phyloP scores from a whole-genome alignment of 2,888 invertebrate genomes.

The Chloroclysta siterata region DNA sequence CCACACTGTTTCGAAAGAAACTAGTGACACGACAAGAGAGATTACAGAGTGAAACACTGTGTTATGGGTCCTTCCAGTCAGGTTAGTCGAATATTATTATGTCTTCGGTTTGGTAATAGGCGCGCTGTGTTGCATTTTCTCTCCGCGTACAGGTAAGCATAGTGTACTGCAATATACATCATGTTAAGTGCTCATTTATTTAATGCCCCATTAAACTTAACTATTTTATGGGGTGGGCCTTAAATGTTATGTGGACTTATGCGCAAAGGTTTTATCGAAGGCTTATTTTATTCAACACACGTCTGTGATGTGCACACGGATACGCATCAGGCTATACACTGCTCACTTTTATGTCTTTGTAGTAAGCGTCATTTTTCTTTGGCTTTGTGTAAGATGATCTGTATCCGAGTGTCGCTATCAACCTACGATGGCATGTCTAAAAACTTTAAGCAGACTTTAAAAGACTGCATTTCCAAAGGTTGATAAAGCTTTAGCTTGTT shows the following conservation, averaged over 20 bases:
- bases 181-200: slow-evolving; percentile 34
- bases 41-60: too few relatives aligned
- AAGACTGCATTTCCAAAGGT: too few relatives aligned
- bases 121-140: slow-evolving; percentile 3
- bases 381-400: too few relatives aligned
- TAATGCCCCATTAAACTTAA: slow-evolving; percentile 26
- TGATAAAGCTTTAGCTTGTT: too few relatives aligned
- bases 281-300: background rate
- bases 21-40: too few relatives aligned
- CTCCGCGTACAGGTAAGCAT: slow-evolving; percentile 15
- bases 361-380: too few relatives aligned
- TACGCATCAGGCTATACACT: too few relatives aligned
- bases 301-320: background rate
- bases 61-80: too few relatives aligned
- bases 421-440: too few relatives aligned
- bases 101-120: background rate
- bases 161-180: slow-evolving; percentile 27
- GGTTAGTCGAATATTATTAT: background rate
- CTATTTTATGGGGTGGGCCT: slow-evolving; percentile 25
- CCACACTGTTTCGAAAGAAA: too few relatives aligned
- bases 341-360: background rate
- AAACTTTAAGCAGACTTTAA: too few relatives aligned
- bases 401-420: too few relatives aligned
- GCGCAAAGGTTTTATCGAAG: slow-evolving; percentile 17
- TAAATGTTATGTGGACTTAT: slow-evolving; percentile 7